Conservation (phyloP, 2,113 vertebrate genomes). For the Eonycteris spelaea region DNA sequence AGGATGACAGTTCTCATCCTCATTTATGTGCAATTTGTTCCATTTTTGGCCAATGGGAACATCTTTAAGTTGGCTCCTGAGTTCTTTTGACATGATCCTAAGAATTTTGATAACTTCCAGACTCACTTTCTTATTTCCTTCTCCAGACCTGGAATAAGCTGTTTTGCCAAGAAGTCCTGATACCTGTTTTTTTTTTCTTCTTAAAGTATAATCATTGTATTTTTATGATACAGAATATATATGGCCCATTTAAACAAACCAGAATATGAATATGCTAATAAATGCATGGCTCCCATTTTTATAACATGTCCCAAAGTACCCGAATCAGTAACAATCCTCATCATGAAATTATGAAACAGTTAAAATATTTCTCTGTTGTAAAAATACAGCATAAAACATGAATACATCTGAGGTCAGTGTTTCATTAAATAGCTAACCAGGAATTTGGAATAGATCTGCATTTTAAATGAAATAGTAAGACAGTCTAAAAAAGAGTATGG, state of each 20-base stretch:
- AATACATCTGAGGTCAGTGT: neutral
- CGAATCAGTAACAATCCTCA: neutral
- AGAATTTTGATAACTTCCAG: neutral
- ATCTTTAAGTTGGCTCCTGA: neutral
- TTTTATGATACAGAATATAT: neutral
- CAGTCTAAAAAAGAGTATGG: neutral
- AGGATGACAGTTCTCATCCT: neutral
- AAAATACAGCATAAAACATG: neutral
- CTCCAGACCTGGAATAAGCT: neutral
- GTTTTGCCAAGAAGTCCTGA: neutral
- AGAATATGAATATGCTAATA: neutral
- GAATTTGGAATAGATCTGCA: conserved; percentile 4
- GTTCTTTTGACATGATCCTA: neutral
- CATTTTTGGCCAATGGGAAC: neutral
- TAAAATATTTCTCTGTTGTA: neutral
- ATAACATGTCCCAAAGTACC: neutral
- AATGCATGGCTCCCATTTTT: neutral
- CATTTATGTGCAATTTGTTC: neutral
- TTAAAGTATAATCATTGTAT: neutral
- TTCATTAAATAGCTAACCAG: neutral
- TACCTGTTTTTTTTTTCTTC: neutral
- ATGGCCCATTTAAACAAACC: neutral
- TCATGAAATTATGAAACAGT: neutral
- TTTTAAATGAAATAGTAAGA: neutral
- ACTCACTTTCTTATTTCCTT: neutral